Conservation (phyloP, 1,140 invertebrate genomes). For the Cherax quadricarinatus region DNA sequence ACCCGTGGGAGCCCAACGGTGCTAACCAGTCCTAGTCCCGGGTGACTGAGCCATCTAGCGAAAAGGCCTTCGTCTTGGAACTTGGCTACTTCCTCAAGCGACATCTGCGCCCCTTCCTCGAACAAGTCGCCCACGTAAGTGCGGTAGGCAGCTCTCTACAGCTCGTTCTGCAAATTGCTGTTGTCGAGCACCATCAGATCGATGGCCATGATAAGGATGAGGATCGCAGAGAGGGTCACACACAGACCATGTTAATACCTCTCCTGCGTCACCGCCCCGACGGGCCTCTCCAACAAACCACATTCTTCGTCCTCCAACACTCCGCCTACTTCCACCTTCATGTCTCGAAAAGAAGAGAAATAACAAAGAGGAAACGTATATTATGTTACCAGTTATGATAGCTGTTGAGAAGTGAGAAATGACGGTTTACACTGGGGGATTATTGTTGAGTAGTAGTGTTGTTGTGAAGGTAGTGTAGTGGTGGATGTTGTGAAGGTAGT, state of each 20-base stretch:
- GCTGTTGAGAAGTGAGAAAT: no score
- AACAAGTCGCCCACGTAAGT: not conserved
- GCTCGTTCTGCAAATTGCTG: not conserved
- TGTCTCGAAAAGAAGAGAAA: no score
- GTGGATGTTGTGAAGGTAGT: no score
- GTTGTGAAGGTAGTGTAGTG: no score
- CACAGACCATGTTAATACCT: not conserved
- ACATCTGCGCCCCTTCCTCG: no score
- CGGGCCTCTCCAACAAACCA: not conserved
- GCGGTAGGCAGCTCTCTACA: not conserved
- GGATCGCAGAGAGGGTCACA: not conserved
- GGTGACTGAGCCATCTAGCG: not conserved
- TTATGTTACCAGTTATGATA: no score
- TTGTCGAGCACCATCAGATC: not conserved
- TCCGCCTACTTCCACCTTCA: not conserved
- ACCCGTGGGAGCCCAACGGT: not conserved
- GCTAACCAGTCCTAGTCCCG: not conserved
- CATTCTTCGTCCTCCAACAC: not conserved
- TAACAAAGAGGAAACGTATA: no score
- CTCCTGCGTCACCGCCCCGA: not conserved
- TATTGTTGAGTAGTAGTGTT: no score
- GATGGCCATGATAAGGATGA: not conserved
- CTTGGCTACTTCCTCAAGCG: no score
- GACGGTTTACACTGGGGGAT: no score
- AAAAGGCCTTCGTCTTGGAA: not conserved